Evolutionary conservation across 1,140 invertebrate genomes (phyloP).

Genomic region (Drosophila grimshawi): DNA sequence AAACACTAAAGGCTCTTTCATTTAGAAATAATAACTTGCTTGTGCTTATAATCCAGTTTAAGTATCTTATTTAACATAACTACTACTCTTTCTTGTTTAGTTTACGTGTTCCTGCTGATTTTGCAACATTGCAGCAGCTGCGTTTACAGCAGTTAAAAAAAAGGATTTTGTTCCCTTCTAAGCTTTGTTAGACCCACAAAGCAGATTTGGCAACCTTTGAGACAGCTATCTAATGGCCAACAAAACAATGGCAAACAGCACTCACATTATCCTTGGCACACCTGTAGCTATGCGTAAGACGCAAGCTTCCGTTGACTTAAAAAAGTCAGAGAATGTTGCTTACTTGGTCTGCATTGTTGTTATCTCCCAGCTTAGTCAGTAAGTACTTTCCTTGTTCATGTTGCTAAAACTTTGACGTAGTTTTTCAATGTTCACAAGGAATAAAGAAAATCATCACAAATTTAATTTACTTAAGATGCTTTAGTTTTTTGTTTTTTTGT

Average conservation of each 20-base stretch:
- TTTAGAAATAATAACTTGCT: constrained; percentile 15
- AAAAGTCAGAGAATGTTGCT: constrained; percentile 13
- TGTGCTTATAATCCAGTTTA: constrained; percentile 15
- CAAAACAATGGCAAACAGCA: constrained; percentile 14
- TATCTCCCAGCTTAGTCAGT: constrained; percentile 14
- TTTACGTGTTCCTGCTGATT: background rate
- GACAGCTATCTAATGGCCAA: constrained; percentile 1
- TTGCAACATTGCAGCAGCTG: constrained; percentile 38
- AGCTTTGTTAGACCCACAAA: constrained; percentile 2
- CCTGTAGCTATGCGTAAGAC: constrained; percentile 40
- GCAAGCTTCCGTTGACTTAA: constrained; percentile 28
- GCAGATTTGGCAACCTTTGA: constrained; percentile 15
- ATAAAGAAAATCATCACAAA: constrained; percentile 4
- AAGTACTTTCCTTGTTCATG: background rate
- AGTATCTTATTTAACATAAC: constrained; percentile 11
- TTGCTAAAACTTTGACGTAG: constrained; percentile 19
- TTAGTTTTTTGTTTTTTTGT: background rate
- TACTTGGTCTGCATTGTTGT: constrained; percentile 9
- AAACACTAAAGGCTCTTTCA: constrained; percentile 5
- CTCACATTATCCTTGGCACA: constrained; percentile 21
- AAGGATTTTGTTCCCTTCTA: background rate
- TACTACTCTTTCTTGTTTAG: constrained; percentile 5
- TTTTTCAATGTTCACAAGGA: constrained; percentile 1
- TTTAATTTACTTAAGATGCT: constrained; percentile 19
- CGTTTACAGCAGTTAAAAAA: background rate